A percentile compares a stretch with the other conserved stretches of the same genome.
Evolutionary conservation across 2,113 vertebrate genomes (phyloP).

Genomic region (Shinisaurus crocodilurus): DNA sequence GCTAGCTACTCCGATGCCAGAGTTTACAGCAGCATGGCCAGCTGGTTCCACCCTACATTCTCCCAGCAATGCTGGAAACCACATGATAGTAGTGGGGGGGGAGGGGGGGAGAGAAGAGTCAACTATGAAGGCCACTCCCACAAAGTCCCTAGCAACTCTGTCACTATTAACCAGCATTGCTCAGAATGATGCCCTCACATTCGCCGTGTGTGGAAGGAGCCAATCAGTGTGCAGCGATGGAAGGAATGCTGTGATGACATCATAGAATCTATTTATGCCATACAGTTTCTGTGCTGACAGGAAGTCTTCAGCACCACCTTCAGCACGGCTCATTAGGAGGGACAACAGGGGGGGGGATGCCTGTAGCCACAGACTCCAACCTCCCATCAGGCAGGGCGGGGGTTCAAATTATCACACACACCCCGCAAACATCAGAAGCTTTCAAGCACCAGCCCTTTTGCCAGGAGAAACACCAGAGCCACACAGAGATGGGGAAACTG

Average conservation of each 20-base stretch:
- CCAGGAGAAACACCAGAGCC: neutral
- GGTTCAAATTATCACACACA: too few relatives aligned
- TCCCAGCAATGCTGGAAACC: neutral
- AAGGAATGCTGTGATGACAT: neutral
- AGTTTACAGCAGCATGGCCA: neutral
- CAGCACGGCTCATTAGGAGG: neutral
- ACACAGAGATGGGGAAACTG: neutral
- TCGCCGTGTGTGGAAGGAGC: neutral
- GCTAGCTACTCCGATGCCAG: too few relatives aligned
- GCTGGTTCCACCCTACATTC: neutral
- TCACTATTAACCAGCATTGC: neutral
- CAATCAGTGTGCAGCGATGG: neutral
- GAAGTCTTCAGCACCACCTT: neutral
- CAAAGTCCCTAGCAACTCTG: neutral
- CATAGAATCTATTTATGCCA: neutral
- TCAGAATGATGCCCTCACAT: neutral
- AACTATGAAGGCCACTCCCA: neutral
- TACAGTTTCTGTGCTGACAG: neutral
- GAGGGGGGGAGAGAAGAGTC: neutral
- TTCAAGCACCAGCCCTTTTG: neutral
- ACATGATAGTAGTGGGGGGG: neutral
- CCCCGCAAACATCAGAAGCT: neutral
- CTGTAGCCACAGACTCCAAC: neutral
- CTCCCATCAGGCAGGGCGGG: neutral
- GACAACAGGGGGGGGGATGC: neutral